Evolutionary conservation across 2,797 vertebrate genomes (phyloP).

Genomic region (Anguilla megastoma): DNA sequence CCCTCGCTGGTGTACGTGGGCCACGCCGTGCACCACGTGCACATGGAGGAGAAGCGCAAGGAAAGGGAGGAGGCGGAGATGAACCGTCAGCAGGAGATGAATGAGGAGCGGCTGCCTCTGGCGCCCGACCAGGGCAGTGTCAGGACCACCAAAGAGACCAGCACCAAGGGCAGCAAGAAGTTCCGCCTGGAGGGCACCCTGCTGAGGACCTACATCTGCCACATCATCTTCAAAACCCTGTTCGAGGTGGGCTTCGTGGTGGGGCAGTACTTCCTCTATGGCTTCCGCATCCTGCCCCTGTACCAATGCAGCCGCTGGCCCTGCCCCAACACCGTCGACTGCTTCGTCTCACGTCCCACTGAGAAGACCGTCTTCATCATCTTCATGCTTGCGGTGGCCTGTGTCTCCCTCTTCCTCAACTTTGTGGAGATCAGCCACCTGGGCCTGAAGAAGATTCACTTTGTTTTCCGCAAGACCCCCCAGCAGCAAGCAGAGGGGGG

Average conservation of each 20-base stretch:
- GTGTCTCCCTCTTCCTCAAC: conserved; percentile 92
- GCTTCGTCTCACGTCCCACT: conserved; percentile 94
- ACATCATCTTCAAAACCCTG: conserved; percentile 95
- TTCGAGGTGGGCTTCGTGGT: conserved; percentile 95
- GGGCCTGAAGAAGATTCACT: conserved; percentile 85
- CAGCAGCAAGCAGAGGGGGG: conserved; percentile 64
- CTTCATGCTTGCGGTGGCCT: conserved; percentile 94
- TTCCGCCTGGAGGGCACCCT: conserved; percentile 92
- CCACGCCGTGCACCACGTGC: conserved; percentile 90
- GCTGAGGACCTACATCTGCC: conserved; percentile 91
- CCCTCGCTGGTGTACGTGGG: conserved; percentile 93
- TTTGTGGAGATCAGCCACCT: conserved; percentile 92
- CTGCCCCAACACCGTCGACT: conserved; percentile 96
- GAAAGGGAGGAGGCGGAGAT: conserved; percentile 83
- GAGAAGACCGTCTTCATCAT: conserved; percentile 98
- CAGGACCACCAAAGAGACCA: conserved; percentile 78
- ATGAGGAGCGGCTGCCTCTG: conserved; percentile 78
- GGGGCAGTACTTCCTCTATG: conserved; percentile 94
- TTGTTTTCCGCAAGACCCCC: conserved; percentile 73
- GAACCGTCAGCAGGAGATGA: conserved; percentile 76
- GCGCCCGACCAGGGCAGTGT: conserved; percentile 81
- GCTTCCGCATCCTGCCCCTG: conserved; percentile 89
- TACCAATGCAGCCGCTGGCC: conserved; percentile 96
- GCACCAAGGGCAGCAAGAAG: conserved; percentile 86
- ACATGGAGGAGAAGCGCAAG: conserved; percentile 92